Conservation (phyloP, 2,888 invertebrate genomes). For the Eilema griseolum region DNA sequence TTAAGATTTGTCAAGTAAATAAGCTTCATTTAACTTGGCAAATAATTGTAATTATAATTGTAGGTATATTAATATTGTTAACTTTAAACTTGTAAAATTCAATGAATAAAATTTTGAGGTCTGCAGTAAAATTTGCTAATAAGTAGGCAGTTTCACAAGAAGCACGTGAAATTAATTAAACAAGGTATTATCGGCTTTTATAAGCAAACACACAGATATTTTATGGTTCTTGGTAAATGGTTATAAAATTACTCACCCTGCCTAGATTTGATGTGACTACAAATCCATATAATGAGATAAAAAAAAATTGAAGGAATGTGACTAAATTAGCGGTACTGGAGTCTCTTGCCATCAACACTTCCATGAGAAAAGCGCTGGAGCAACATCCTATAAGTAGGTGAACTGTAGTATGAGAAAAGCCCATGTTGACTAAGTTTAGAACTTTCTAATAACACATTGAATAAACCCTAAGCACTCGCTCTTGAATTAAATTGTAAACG, state of each 20-base stretch:
- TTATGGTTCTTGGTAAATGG: neutral
- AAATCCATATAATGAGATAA: constrained; percentile 75
- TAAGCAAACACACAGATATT: neutral
- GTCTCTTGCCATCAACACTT: constrained; percentile 75
- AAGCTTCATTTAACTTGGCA: neutral
- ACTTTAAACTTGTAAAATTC: too few species aligned
- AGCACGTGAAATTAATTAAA: neutral
- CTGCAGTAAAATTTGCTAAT: neutral
- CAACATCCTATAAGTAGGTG: constrained; percentile 79
- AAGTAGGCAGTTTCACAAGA: neutral
- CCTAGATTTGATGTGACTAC: constrained; percentile 69
- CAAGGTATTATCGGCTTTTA: neutral
- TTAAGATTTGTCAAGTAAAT: too few species aligned
- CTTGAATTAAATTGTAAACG: neutral
- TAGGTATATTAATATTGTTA: too few species aligned
- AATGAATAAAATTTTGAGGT: neutral
- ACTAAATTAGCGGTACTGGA: constrained; percentile 76
- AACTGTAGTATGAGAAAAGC: constrained; percentile 55
- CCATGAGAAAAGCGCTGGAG: constrained; percentile 78
- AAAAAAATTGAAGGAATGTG: constrained; percentile 79
- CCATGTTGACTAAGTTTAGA: constrained; percentile 52
- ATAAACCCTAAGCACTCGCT: neutral
- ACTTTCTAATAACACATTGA: neutral
- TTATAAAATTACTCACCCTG: constrained; percentile 65
- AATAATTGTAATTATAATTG: neutral